Conservation (phyloP, 2,113 vertebrate species). For the Antennarius striatus region DNA sequence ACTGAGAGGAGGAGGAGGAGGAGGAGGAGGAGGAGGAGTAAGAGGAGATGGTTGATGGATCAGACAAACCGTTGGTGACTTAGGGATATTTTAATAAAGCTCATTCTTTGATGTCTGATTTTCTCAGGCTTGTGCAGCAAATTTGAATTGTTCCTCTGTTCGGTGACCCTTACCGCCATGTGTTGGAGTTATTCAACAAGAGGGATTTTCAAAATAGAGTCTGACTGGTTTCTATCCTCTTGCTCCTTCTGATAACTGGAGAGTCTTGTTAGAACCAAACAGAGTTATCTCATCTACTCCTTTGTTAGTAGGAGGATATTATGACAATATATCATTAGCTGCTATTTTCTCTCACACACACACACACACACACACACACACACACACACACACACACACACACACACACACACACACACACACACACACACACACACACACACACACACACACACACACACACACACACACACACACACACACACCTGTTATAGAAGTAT, state of each 20-base stretch:
- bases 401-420: too few relatives aligned
- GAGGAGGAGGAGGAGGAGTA: background rate
- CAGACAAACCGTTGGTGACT: slow-evolving; percentile 46
- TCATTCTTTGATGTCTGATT: slow-evolving; percentile 18
- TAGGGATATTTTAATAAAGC: slow-evolving; percentile 45
- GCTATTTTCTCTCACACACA: slow-evolving; percentile 29
- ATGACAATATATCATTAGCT: slow-evolving; percentile 6
- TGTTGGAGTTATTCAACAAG: too few relatives aligned
- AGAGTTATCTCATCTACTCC: slow-evolving; percentile 8
- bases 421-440: slow-evolving; percentile 16
- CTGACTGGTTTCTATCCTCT: too few relatives aligned
- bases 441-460: slow-evolving; percentile 45
- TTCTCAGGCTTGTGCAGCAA: slow-evolving; percentile 27
- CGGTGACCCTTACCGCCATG: too few relatives aligned
- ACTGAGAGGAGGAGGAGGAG: background rate
- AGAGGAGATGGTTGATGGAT: slow-evolving; percentile 9
- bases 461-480: slow-evolving; percentile 39
- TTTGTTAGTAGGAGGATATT: slow-evolving; percentile 10
- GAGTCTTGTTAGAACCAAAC: background rate
- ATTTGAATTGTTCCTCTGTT: slow-evolving; percentile 3
- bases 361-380: too few relatives aligned
- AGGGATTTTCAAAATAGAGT: too few relatives aligned
- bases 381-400: too few relatives aligned
- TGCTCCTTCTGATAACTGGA: too few relatives aligned
- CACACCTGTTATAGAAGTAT: slow-evolving; percentile 59